These are phyloP conservation scores for Rhinoraja longicauda DNA, from an alignment of 2,797 vertebrate genomes.

Conservation along the genomic window DNA sequence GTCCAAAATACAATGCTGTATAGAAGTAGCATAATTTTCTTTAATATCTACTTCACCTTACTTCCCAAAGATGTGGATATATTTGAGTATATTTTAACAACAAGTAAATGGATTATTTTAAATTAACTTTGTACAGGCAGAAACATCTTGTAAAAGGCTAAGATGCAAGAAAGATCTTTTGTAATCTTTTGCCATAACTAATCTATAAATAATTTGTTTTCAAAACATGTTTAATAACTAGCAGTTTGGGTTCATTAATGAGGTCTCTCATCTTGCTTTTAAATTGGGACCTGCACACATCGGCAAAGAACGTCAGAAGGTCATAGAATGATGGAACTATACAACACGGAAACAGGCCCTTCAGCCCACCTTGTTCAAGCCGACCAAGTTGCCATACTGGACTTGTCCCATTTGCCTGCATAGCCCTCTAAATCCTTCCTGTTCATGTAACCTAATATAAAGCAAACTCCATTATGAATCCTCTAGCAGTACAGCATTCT, in stretches of 20 bases:
- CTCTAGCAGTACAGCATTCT: background rate
- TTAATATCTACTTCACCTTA: background rate
- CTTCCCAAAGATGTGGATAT: background rate
- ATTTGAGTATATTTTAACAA: background rate
- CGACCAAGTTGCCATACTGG: too few relatives aligned
- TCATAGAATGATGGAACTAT: too few relatives aligned
- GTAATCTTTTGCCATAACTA: background rate
- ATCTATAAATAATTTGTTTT: background rate
- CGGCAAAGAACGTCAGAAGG: background rate
- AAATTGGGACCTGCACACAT: background rate
- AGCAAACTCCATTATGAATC: background rate
- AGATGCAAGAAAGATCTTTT: background rate
- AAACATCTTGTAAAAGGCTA: background rate
- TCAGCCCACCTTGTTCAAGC: too few relatives aligned
- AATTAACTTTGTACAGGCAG: background rate
- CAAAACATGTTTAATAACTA: constrained; percentile 1
- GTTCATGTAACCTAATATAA: background rate
- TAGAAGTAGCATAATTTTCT: background rate
- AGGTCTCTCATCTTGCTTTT: background rate
- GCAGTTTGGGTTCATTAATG: too few relatives aligned
- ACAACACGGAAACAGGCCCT: too few relatives aligned
- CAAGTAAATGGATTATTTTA: background rate
- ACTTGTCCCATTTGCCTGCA: too few relatives aligned
- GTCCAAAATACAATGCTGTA: background rate
- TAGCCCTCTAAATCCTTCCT: too few relatives aligned